Evolutionary conservation across 2,113 vertebrate genomes (phyloP).

Genomic region (Crotophaga sulcirostris): DNA sequence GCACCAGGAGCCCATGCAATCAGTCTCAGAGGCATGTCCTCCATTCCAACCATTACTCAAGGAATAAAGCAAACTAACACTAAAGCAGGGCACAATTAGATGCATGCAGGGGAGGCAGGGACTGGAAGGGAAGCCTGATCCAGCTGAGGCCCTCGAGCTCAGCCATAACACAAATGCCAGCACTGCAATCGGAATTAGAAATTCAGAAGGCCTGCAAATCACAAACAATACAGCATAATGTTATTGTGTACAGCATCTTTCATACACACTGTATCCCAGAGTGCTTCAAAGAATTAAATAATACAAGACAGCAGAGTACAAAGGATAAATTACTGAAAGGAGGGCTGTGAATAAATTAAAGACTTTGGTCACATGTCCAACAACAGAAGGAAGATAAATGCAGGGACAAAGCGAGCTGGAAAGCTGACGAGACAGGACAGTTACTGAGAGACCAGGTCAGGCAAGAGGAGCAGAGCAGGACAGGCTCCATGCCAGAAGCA

Average conservation of each 20-base stretch:
- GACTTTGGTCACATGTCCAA: conserved; percentile 12
- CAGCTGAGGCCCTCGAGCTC: background rate
- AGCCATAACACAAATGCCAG: background rate
- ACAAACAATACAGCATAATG: conserved; percentile 49
- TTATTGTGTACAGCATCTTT: conserved; percentile 47
- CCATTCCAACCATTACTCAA: background rate
- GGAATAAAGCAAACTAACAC: background rate
- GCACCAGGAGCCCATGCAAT: background rate
- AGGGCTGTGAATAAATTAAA: conserved; percentile 50
- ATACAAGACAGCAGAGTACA: conserved; percentile 46
- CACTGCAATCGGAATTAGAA: conserved; percentile 2
- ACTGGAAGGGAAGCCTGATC: background rate
- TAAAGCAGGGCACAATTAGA: background rate
- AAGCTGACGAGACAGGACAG: background rate
- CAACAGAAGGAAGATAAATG: background rate
- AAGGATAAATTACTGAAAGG: conserved; percentile 49
- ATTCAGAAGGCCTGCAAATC: conserved; percentile 40
- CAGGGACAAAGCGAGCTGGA: background rate
- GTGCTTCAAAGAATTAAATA: conserved; percentile 57
- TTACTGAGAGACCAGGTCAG: background rate
- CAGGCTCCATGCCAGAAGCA: background rate
- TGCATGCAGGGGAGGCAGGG: background rate
- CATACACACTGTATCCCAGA: conserved; percentile 22
- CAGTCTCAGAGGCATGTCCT: background rate
- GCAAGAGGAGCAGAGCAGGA: background rate